Evolutionary conservation across 1,140 invertebrate species (phyloP).

Genomic region (Drosophila lini): DNA sequence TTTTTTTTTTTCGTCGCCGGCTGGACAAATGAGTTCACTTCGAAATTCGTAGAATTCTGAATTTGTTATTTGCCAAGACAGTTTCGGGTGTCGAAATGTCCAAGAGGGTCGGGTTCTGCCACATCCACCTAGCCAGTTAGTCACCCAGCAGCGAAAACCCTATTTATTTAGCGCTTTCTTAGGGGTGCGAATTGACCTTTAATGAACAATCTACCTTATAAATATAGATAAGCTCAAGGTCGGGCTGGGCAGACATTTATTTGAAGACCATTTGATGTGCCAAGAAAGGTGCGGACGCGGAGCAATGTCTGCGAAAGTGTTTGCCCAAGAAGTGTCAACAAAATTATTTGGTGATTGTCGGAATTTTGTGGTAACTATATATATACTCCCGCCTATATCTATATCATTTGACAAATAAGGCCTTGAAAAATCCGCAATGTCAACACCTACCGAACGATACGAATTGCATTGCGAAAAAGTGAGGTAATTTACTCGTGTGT

Average conservation of each 20-base stretch:
- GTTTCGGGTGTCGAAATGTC: slow-evolving; percentile 11
- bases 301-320: slow-evolving; percentile 15
- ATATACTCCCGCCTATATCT: slow-evolving; percentile 5
- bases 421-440: slow-evolving; percentile 19
- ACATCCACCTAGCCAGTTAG: slow-evolving; percentile 12
- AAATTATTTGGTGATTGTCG: slow-evolving; percentile 22
- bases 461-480: slow-evolving; percentile 33
- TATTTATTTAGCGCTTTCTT: not conserved
- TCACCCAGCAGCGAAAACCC: not conserved
- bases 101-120: slow-evolving; percentile 5
- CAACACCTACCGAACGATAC: slow-evolving; percentile 6
- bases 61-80: slow-evolving; percentile 50
- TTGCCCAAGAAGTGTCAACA: slow-evolving; percentile 48
- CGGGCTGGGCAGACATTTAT: slow-evolving; percentile 21
- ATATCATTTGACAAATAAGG: slow-evolving; percentile 27
- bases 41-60: slow-evolving; percentile 67
- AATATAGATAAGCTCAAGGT: slow-evolving; percentile 6
- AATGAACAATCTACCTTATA: slow-evolving; percentile 2
- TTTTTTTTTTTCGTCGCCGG: too few relatives aligned
- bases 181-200: slow-evolving; percentile 10
- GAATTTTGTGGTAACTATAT: slow-evolving; percentile 22
- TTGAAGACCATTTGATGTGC: slow-evolving; percentile 35
- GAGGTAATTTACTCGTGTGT: slow-evolving; percentile 21
- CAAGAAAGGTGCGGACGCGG: slow-evolving; percentile 34
- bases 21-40: slow-evolving; percentile 57